Evolutionary conservation across 2,888 invertebrate genomes (phyloP).

Genomic region (Barypeithes pellucidus): DNA sequence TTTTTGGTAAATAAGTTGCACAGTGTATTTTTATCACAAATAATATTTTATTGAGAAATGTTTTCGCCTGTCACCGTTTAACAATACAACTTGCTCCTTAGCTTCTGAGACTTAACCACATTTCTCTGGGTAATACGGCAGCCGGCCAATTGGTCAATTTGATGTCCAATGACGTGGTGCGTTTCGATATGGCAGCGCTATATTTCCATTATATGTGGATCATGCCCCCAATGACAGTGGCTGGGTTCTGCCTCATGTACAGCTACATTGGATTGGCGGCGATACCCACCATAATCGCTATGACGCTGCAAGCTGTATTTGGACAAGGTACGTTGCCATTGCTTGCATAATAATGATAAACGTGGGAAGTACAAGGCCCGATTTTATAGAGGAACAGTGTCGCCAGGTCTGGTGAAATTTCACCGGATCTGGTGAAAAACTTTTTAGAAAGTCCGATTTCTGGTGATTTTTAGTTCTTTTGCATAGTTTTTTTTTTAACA

Average conservation of each 20-base stretch:
- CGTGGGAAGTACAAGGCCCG: too few relatives aligned
- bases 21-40: background rate
- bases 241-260: constrained; percentile 77
- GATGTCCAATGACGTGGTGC: constrained; percentile 88
- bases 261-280: constrained; percentile 73
- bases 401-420: too few relatives aligned
- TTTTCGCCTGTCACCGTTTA: background rate
- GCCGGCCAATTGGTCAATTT: constrained; percentile 88
- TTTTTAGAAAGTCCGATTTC: too few relatives aligned
- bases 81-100: constrained; percentile 58
- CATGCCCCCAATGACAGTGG: constrained; percentile 82
- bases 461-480: too few relatives aligned
- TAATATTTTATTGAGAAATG: background rate
- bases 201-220: constrained; percentile 87
- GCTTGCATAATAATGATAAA: too few relatives aligned
- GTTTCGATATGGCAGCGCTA: constrained; percentile 82
- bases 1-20: too few relatives aligned
- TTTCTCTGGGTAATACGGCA: constrained; percentile 86
- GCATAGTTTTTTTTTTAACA: too few relatives aligned
- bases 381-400: too few relatives aligned
- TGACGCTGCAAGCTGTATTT: constrained; percentile 73
- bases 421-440: too few relatives aligned
- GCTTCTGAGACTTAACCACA: constrained; percentile 78
- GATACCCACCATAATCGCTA: constrained; percentile 76
- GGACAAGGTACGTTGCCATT: constrained; percentile 72